These are phyloP conservation scores for rat (Rattus norvegicus) DNA, from an alignment of 2,113 vertebrate genomes.

Conservation along the genomic window DNA sequence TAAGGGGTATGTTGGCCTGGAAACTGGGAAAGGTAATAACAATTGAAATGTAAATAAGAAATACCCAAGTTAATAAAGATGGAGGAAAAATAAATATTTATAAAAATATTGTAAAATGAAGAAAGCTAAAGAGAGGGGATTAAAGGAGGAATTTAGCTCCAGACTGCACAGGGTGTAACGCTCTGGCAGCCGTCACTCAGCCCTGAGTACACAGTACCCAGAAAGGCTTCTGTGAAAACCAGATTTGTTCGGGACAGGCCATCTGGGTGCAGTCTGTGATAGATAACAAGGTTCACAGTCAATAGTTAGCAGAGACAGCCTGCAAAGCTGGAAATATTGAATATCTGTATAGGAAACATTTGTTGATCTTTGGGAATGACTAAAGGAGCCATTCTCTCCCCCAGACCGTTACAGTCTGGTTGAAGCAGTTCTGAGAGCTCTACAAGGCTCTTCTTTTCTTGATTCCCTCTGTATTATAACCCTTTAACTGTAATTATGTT, in stretches of 20 bases:
- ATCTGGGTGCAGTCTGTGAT: background rate
- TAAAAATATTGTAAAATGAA: background rate
- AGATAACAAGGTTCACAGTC: background rate
- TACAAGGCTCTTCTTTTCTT: background rate
- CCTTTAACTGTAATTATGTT: background rate
- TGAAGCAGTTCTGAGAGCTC: background rate
- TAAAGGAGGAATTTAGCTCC: background rate
- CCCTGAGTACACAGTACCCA: background rate
- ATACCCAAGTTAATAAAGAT: no score
- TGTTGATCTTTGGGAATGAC: background rate
- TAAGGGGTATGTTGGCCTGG: no score
- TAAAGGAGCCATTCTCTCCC: background rate
- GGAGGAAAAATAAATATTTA: background rate
- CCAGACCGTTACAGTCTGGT: background rate
- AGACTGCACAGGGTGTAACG: background rate
- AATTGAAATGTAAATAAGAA: no score
- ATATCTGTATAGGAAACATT: background rate
- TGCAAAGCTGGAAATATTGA: background rate
- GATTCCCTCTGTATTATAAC: background rate
- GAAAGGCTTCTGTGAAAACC: background rate
- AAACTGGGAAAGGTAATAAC: no score
- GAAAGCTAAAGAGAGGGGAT: background rate
- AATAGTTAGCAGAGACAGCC: background rate
- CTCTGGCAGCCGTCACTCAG: background rate
- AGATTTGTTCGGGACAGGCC: accelerated